Evolutionary conservation across 2,113 vertebrate species (phyloP), one percentile per base, ranked within the genome.

Genomic region (Camelus bactrianus): DNA sequence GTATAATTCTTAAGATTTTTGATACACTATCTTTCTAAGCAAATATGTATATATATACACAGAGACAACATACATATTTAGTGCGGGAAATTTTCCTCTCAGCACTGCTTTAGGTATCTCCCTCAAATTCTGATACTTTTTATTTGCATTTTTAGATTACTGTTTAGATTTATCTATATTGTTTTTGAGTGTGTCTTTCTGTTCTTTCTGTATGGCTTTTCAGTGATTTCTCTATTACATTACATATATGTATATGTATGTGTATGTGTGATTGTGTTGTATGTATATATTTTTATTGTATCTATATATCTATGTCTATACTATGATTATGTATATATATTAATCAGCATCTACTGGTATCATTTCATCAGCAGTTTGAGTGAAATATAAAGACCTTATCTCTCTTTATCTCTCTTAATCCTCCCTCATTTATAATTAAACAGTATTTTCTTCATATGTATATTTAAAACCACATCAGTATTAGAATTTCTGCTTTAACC

Each of bases 141-240:
- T 70, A 42, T 72, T 94, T 94, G 10, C 26, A 72, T 79, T 94
- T 87, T 84, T 91, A 80, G 12, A 84, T 11, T 91, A 73, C 7
- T 3, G 67, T 84, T 91, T 80, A 16, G 52, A 82, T 82, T 77
- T 91, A 52, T 83, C 42, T 83, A 3, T 62, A 22, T 62, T 87
- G 28, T 35, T 79, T 93, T 73, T 58, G 30, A 92, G 26, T 72
- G 9, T 89, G 54, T 42, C 38, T 42, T 42, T 42, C 38, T 42
- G 38, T 42, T 70, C 8, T 62, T 67, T 69, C n/a, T 79, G 6
- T 54, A 11, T 73, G 42, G 28, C n/a, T 73, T 83, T 76, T 65
- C 58, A 5, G 6, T 77, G 19, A 17, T 42, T 85, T 13, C 12
- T 95, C 14, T 72, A 35, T 58, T 83, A 50, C 1, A 19, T 13